Conservation (phyloP, 2,113 vertebrate genomes). For the Benitochromis conjunctus region DNA sequence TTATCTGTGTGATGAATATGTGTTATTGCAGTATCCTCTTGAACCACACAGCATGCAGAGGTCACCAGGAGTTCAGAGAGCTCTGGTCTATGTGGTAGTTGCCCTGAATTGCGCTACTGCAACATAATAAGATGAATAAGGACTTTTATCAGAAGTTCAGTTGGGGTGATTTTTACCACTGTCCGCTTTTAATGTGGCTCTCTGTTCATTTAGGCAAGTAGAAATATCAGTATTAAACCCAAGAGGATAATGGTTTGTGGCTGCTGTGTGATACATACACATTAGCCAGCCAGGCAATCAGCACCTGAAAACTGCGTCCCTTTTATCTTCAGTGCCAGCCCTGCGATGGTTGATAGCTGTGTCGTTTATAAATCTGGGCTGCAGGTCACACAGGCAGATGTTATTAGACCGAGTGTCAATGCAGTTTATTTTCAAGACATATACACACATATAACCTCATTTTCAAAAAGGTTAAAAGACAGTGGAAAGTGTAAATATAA, state of each 20-base stretch:
- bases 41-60: slow-evolving; percentile 29
- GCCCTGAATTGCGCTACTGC: slow-evolving; percentile 3
- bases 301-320: neutral
- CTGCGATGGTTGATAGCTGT: neutral
- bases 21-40: slow-evolving; percentile 49
- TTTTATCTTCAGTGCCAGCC: slow-evolving; percentile 4
- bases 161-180: neutral
- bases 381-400: neutral
- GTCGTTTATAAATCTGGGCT: neutral
- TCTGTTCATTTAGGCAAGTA: slow-evolving; percentile 19
- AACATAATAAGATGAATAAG: slow-evolving; percentile 38
- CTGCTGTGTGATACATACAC: slow-evolving; percentile 9
- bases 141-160: slow-evolving; percentile 44
- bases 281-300: slow-evolving; percentile 20
- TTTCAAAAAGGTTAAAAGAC: neutral
- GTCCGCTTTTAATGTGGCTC: neutral
- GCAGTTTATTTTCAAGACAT: neutral
- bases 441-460: neutral
- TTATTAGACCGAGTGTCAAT: neutral
- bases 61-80: slow-evolving; percentile 47
- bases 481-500: neutral
- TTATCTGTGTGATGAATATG: slow-evolving; percentile 61
- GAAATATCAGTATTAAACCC: slow-evolving; percentile 30
- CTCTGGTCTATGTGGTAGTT: slow-evolving; percentile 27
- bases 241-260: slow-evolving; percentile 12